Base-by-base conservation (phyloP, 2,113 vertebrate genomes). In the Spea bombifrons region DNA sequence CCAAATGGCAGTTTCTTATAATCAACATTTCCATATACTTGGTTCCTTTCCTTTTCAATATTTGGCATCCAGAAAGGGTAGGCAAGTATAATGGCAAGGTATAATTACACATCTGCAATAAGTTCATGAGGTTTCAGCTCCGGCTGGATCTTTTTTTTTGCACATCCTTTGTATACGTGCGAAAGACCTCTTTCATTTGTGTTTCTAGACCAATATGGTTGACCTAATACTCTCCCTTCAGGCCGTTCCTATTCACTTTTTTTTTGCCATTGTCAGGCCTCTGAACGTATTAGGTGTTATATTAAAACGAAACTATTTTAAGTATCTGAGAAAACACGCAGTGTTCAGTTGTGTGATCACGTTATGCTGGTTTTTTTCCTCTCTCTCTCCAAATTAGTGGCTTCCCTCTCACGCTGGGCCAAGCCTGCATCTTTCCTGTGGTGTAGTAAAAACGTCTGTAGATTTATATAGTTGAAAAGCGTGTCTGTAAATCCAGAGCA, bases 401-500 rank as follows among this genome's bases (percentile, higher is more conserved):
- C 47, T 70, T 70, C 67, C 67, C 47, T 49, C 67, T 50, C 13
- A 17, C 67, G 15, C 48, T 17, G 13, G 49, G 67, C 67, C 67
- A 70, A 70, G 4, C 47, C 45, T 50, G 67, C 15, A 5, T 50
- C 47, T 49, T 70, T 48, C 45, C 48, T 50, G 67, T 16, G 67
- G 67, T 16, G 50, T 13, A 70, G 67, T 70, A 70, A 70, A 66
- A 49, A 9, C 2, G 46, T 50, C 67, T 50, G 46, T 70, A 49
- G 49, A 50, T 70, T 70, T 70, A 70, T 50, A n/a, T 50, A 68
- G 67, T 48, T 50, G 47, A 70, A 70, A 70, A 17, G 48, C 46
- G n/a, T 70, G 47, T 49, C 67, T 50, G 48, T 70, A 5, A 70
- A 70, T n/a, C 17, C 13, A 52, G 67, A 50, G 48, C n/a, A 10